Evolutionary conservation across 2,113 vertebrate species (phyloP), one percentile per base, ranked within the genome.

Genomic region (Carettochelys insculpta): DNA sequence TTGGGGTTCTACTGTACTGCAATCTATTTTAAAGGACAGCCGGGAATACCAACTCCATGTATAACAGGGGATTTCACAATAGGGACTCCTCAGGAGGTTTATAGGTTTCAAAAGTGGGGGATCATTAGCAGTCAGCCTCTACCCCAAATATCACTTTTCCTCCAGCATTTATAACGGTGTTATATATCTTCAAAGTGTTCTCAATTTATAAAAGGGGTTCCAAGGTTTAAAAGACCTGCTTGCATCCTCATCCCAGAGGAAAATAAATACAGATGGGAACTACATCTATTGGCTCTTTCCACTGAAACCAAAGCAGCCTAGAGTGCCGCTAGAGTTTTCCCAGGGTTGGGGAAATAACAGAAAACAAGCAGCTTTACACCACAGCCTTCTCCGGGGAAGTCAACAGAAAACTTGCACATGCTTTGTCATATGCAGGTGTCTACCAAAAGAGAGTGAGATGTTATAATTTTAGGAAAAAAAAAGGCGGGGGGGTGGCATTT

Each of bases 1-100:
- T n/a, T n/a, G n/a, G n/a, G n/a, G n/a, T n/a, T n/a, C n/a, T n/a
- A n/a, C 27, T 29, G 54, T 58, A 58, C 11, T 58, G 54, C 54
- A 58, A 58, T 58, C 54, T 58, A 34, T 61, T 61, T 61, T 61
- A 16, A 61, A 61, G 13, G 56, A 14, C 56, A 61, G 29, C 38
- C 1, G 4, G 80, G 61, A 75, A 75, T 38, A 76, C 5, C 1
- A 1, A 6, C 47, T 65, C 41, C 58, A 14, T 0, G 0, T n/a
- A 87, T 41, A 82, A 83, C n/a, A n/a, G n/a, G n/a, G n/a, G n/a
- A n/a, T n/a, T n/a, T n/a, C n/a, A n/a, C n/a, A n/a, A n/a, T n/a
- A n/a, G n/a, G n/a, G n/a, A n/a, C n/a, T n/a, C n/a, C n/a, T n/a
- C n/a, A n/a, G n/a, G n/a, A n/a, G n/a, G n/a, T n/a, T n/a, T n/a